These are phyloP conservation scores for Champsocephalus gunnari DNA, from an alignment of 2,797 vertebrate species.

Conservation along the genomic window DNA sequence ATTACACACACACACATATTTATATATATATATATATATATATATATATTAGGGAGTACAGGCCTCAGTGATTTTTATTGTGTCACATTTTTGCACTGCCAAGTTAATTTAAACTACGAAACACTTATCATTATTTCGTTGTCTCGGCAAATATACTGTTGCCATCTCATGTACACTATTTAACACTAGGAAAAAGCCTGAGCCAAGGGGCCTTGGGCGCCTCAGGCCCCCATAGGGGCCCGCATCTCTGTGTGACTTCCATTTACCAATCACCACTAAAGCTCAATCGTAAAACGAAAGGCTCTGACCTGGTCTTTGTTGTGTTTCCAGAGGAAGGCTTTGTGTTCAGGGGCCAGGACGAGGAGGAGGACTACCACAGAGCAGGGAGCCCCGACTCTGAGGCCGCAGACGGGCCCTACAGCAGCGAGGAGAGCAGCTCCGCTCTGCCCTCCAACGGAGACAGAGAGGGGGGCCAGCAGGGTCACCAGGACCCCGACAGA, in stretches of 20 bases:
- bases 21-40: no score
- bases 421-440: conserved; percentile 88
- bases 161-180: neutral
- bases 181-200: neutral
- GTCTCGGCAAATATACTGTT: neutral
- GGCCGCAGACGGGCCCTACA: conserved; percentile 84
- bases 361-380: conserved; percentile 86
- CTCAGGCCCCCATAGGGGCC: neutral
- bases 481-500: conserved; percentile 75
- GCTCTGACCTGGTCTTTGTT: conserved; percentile 7
- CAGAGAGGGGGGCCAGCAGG: conserved; percentile 74
- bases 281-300: neutral
- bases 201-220: neutral
- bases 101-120: neutral
- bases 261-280: neutral
- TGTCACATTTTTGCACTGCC: neutral
- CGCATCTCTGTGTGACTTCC: neutral
- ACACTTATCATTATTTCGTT: neutral
- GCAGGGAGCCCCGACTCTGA: conserved; percentile 87
- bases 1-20: no score
- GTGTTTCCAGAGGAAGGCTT: conserved; percentile 87
- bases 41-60: no score
- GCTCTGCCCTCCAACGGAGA: conserved; percentile 71
- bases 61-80: neutral
- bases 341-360: conserved; percentile 85